These are phyloP conservation scores for Sminthopsis crassicaudata DNA, from an alignment of 2,113 vertebrate genomes.

Conservation along the genomic window DNA sequence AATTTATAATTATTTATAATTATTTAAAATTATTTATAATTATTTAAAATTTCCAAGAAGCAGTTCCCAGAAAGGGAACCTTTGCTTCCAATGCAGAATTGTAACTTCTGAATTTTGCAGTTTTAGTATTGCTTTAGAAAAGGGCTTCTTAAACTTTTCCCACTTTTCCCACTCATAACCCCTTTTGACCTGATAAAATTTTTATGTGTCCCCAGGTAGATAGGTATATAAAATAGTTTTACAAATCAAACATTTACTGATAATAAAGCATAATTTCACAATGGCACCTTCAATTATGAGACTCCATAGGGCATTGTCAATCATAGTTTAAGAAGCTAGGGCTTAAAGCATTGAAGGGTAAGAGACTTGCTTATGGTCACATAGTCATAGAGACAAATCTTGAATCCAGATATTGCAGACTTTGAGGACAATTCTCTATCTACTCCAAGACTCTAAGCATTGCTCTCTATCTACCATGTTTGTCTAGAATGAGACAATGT, in stretches of 20 bases:
- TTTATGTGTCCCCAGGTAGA: too few relatives aligned
- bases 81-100: neutral
- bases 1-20: too few relatives aligned
- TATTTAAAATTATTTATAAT: too few relatives aligned
- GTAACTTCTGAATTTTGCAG: neutral
- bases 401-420: neutral
- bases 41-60: neutral
- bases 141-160: too few relatives aligned
- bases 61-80: neutral
- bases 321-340: too few relatives aligned
- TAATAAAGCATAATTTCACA: too few relatives aligned
- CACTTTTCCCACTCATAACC: too few relatives aligned
- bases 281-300: too few relatives aligned
- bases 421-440: neutral
- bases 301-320: too few relatives aligned
- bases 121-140: neutral
- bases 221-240: too few relatives aligned
- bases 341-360: neutral
- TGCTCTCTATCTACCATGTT: neutral
- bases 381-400: neutral
- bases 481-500: neutral
- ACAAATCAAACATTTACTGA: too few relatives aligned
- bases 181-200: too few relatives aligned
- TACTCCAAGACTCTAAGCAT: neutral
- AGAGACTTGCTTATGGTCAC: neutral